Evolutionary conservation across 2,797 vertebrate species (phyloP), one percentile per base, ranked within the genome.

Genomic region (Mus minutoides): DNA sequence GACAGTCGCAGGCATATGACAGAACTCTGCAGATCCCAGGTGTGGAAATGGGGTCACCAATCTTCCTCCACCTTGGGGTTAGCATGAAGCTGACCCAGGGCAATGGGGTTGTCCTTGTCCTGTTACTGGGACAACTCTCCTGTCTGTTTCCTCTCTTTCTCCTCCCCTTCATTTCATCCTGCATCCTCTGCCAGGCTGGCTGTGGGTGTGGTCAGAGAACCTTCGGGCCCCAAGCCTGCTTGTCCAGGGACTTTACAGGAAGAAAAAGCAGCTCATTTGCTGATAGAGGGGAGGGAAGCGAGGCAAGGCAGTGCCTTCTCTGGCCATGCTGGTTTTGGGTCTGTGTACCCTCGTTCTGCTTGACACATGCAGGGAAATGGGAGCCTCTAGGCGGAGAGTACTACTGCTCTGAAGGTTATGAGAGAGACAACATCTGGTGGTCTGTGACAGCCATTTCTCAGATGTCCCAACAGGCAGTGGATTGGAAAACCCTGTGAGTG

Each of bases 41-140:
- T 3, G 8, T 49, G 17, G 62, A 17, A 64, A 56, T 0, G 31
- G 85, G 75, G 37, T 11, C 71, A 19, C 40, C 0, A 0, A 11
- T 13, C 22, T 60, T 60, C 34, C 24, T 3, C 54, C 31, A 56
- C 46, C 54, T 14, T n/a, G 34, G n/a, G 77, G 26, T 8, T 43
- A 11, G 14, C 26, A 21, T 43, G 52, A 62, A 29, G 34, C 83
- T 52, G 21, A 24, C 43, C 13, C 1, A n/a, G 54, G 11, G 1
- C 0, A 0, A 0, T 0, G 4, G 2, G 0, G 1, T 12, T 3
- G 10, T 8, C 58, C 12, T 4, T 2, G n/a, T 34, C 34, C 19
- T 34, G 19, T 22, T 13, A 49, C 31, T 24, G 16, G 31, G 31
- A 13, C 21, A 46, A 29, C 5, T 58, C 88, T 4, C 26, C 34